A percentile compares a stretch with the other conserved stretches of the same genome.
Conservation (phyloP, 2,113 vertebrate genomes). For the Agelaius tricolor region DNA sequence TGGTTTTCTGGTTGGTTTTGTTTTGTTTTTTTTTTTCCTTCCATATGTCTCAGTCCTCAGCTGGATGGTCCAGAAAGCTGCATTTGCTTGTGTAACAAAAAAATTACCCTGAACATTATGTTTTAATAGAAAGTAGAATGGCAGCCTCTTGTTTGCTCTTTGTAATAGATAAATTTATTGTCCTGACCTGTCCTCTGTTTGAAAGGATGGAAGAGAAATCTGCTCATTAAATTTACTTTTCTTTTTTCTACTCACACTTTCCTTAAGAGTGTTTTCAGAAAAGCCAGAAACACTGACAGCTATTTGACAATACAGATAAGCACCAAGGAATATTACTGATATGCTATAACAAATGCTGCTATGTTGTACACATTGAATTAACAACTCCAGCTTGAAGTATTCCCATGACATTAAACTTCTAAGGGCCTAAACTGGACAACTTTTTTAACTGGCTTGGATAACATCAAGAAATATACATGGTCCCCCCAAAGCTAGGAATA, state of each 20-base stretch:
- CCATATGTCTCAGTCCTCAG: background rate
- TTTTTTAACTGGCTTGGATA: background rate
- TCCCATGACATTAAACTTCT: background rate
- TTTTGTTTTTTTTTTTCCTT: background rate
- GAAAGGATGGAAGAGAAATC: background rate
- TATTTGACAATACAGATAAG: background rate
- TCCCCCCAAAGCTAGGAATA: background rate
- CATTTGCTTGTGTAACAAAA: background rate
- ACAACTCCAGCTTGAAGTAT: background rate
- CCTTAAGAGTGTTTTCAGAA: background rate
- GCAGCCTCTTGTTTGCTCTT: background rate
- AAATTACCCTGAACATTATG: background rate
- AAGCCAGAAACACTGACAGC: background rate
- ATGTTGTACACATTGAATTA: background rate
- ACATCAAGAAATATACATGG: background rate
- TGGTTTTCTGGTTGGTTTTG: background rate
- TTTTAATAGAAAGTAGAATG: background rate
- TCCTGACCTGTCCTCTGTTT: background rate
- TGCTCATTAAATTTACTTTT: slow-evolving; percentile 9
- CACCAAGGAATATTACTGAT: background rate
- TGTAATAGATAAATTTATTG: background rate
- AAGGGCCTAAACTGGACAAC: background rate
- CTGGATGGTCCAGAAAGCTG: background rate
- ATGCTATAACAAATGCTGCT: background rate
- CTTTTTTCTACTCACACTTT: background rate